Conservation (phyloP, 2,113 vertebrate genomes). For the Lates calcarifer region DNA sequence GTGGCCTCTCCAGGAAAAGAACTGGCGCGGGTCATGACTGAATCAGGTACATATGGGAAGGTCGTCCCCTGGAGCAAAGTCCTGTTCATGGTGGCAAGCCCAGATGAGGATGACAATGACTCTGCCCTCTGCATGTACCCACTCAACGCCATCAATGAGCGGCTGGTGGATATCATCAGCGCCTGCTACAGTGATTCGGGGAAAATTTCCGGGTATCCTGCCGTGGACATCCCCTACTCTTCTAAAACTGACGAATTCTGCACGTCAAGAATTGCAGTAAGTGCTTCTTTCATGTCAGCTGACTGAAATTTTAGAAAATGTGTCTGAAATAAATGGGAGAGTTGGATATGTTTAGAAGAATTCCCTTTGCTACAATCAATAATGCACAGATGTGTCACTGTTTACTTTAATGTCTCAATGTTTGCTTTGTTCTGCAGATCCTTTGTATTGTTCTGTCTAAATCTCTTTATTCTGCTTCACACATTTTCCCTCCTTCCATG, state of each 20-base stretch:
- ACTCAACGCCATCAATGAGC: conserved; percentile 86
- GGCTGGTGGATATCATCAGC: conserved; percentile 87
- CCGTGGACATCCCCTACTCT: conserved; percentile 91
- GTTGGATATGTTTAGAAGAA: conserved; percentile 3
- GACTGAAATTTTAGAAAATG: conserved; percentile 1
- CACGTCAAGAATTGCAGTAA: conserved; percentile 70
- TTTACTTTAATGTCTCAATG: conserved; percentile 39
- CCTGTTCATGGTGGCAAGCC: conserved; percentile 90
- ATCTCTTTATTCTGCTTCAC: conserved; percentile 19
- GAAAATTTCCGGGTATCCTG: conserved; percentile 62
- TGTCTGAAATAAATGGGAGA: conserved; percentile 10
- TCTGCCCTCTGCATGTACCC: conserved; percentile 93
- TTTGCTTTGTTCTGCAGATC: conserved; percentile 33
- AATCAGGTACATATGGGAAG: conserved; percentile 54
- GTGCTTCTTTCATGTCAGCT: conserved; percentile 26
- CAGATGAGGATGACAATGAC: conserved; percentile 75
- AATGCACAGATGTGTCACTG: conserved; percentile 30
- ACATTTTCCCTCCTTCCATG: conserved; percentile 2
- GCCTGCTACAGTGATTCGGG: conserved; percentile 88
- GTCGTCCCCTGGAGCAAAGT: conserved; percentile 77
- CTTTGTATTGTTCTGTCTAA: conserved; percentile 26
- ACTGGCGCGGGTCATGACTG: conserved; percentile 79
- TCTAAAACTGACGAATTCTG: conserved; percentile 69
- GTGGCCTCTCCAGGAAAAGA: conserved; percentile 84
- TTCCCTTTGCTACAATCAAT: conserved; percentile 25